These are phyloP conservation scores for Chrysodeixis includens DNA, from an alignment of 2,888 invertebrate species.

Conservation along the genomic window DNA sequence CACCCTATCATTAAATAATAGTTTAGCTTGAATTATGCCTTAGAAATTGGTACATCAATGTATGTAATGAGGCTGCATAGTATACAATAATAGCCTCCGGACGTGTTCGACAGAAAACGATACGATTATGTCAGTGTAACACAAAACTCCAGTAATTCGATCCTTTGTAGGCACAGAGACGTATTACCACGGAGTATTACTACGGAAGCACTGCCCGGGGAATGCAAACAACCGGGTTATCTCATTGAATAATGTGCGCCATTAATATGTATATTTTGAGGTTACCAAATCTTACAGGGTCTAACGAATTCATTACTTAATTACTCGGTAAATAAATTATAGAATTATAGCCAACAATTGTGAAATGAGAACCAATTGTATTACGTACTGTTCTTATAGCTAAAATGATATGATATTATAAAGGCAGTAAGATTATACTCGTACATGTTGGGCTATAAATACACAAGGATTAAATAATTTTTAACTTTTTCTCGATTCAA, in stretches of 20 bases:
- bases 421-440: too few species aligned
- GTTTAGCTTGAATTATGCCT: neutral
- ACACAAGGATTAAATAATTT: too few species aligned
- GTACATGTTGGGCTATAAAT: too few species aligned
- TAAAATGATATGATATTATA: too few species aligned
- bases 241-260: slow-evolving; percentile 12
- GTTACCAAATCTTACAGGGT: slow-evolving; percentile 22
- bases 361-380: neutral
- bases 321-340: neutral
- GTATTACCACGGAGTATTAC: slow-evolving; percentile 23
- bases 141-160: slow-evolving; percentile 51
- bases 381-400: neutral
- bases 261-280: slow-evolving; percentile 35
- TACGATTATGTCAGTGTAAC: slow-evolving; percentile 41
- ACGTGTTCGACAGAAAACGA: slow-evolving; percentile 54
- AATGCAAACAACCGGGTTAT: slow-evolving; percentile 43
- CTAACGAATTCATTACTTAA: slow-evolving; percentile 28
- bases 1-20: neutral
- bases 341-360: neutral
- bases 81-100: slow-evolving; percentile 22
- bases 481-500: too few species aligned
- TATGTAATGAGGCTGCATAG: neutral
- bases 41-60: neutral
- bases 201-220: slow-evolving; percentile 35
- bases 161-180: slow-evolving; percentile 41